Conservation (phyloP, 35 echinoderm and acorn worm species). For the Heliocidaris tuberculata region DNA sequence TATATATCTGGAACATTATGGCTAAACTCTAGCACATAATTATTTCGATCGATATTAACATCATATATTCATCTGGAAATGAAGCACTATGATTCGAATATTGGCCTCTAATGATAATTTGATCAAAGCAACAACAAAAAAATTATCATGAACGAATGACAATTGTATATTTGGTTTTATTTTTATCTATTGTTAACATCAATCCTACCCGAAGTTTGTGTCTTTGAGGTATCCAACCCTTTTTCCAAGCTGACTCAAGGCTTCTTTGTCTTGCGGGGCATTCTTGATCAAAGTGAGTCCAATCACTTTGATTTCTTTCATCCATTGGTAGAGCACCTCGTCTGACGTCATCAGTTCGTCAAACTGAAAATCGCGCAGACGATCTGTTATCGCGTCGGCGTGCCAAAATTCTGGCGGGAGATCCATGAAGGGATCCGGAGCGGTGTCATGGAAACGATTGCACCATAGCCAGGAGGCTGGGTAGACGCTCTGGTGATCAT, state of each 20-base stretch:
- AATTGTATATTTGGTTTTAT: background rate
- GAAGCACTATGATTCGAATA: no score
- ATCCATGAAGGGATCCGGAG: constrained; percentile 29
- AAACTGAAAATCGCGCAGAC: constrained; percentile 3
- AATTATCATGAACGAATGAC: no score
- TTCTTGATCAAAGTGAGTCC: background rate
- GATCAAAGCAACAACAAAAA: no score
- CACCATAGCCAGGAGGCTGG: constrained; percentile 19
- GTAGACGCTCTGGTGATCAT: constrained; percentile 18
- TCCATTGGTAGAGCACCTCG: background rate
- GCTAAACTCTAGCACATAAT: no score
- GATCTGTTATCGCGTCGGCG: background rate
- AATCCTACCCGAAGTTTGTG: background rate
- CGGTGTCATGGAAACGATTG: background rate
- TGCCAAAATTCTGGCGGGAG: background rate
- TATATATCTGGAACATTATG: no score
- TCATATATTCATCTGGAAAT: no score
- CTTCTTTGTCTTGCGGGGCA: background rate
- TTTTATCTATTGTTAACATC: background rate
- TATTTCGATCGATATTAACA: no score
- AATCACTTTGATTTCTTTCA: constrained; percentile 21
- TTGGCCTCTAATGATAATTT: no score
- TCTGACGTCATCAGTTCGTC: background rate
- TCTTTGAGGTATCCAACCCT: constrained; percentile 28
- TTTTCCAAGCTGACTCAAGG: background rate